A percentile compares a stretch with the other conserved stretches of the same genome.
These are phyloP conservation scores for Cardiocondyla obscurior DNA, from an alignment of 1,140 invertebrate species.

Conservation along the genomic window DNA sequence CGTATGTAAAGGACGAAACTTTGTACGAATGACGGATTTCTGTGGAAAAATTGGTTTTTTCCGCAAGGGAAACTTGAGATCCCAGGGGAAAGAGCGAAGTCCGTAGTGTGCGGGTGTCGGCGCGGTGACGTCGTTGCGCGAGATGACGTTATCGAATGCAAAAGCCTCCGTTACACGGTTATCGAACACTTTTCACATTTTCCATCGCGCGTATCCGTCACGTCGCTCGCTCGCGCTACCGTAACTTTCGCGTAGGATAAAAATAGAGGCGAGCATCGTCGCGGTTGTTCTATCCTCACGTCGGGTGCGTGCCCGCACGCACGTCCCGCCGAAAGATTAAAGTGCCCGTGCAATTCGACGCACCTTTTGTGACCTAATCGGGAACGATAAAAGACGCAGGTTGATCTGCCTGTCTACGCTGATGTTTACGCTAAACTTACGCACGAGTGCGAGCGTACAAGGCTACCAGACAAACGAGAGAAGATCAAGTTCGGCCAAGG, in stretches of 20 bases:
- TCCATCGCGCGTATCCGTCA: constrained; percentile 52
- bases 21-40: constrained; percentile 26
- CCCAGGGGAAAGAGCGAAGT: constrained; percentile 12
- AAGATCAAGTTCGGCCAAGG: constrained; percentile 63
- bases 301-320: neutral
- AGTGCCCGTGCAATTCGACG: neutral
- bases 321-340: neutral
- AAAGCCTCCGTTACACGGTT: constrained; percentile 56
- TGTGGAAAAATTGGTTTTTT: constrained; percentile 47
- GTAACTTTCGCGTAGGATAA: constrained; percentile 4
- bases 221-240: constrained; percentile 19
- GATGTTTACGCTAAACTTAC: constrained; percentile 66
- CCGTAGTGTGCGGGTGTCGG: constrained; percentile 35
- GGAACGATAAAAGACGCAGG: constrained; percentile 30
- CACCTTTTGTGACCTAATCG: constrained; percentile 19
- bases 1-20: neutral
- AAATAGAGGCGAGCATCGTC: constrained; percentile 55
- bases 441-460: constrained; percentile 14
- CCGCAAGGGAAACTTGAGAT: constrained; percentile 39
- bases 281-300: constrained; percentile 35
- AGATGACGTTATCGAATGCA: constrained; percentile 58
- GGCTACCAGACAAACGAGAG: constrained; percentile 10
- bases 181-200: constrained; percentile 57
- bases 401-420: neutral
- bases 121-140: constrained; percentile 53